A percentile compares a stretch with the other conserved stretches of the same genome.
phyloP scores from a whole-genome alignment of 2,888 invertebrate species.

The Erebia palarica region DNA sequence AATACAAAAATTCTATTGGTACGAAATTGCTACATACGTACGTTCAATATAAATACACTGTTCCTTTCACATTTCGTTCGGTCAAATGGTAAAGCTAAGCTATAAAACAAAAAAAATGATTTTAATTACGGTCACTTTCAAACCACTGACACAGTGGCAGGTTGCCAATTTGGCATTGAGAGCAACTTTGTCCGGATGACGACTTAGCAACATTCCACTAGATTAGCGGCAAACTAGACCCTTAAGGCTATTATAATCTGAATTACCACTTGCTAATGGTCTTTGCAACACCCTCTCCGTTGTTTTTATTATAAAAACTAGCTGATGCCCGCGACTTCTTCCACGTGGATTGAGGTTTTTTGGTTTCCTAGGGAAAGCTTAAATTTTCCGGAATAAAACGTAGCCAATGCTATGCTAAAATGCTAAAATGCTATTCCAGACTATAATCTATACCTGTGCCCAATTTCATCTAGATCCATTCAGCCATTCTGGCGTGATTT shows the following conservation, averaged over 20 bases:
- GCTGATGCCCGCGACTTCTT: too few species aligned
- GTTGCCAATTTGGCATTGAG: conserved; percentile 32
- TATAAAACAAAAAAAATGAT: background rate
- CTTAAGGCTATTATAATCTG: conserved; percentile 1
- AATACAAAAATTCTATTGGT: background rate
- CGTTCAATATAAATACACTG: background rate
- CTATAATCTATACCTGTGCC: too few species aligned
- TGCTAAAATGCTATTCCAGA: too few species aligned
- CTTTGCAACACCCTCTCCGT: background rate
- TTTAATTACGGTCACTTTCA: conserved; percentile 26
- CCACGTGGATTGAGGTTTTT: too few species aligned
- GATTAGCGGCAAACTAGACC: conserved; percentile 27
- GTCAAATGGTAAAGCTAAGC: background rate
- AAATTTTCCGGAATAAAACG: too few species aligned
- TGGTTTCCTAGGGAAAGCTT: too few species aligned
- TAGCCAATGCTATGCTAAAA: too few species aligned
- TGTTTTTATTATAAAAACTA: background rate
- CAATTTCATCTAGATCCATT: too few species aligned
- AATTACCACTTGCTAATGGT: background rate
- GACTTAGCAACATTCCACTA: conserved; percentile 29
- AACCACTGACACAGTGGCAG: conserved; percentile 30
- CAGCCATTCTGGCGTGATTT: too few species aligned
- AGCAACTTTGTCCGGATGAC: conserved; percentile 25
- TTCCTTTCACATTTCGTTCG: background rate
- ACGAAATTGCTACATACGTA: background rate